Conservation (phyloP, 2,797 vertebrate species). For the Sitta carolinensis region DNA sequence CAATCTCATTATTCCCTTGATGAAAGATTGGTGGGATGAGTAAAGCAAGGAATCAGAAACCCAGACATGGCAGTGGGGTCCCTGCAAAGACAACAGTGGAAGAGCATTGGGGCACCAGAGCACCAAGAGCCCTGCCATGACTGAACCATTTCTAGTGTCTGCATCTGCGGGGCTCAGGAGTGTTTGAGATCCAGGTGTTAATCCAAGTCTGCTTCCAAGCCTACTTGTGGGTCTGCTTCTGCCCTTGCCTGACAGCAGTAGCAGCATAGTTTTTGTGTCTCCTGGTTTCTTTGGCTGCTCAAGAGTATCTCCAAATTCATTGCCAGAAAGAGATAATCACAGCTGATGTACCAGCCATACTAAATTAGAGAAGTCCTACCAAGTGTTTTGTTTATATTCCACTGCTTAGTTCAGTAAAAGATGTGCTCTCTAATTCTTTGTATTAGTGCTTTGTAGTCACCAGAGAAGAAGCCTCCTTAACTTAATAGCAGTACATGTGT, state of each 20-base stretch:
- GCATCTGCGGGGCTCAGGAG: fast-evolving
- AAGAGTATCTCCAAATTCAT: background rate
- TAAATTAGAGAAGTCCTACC: background rate
- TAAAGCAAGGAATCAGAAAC: background rate
- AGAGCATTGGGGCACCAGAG: background rate
- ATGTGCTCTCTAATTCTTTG: background rate
- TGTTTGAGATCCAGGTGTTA: background rate
- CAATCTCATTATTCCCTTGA: background rate
- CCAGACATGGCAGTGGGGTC: fast-evolving
- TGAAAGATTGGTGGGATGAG: background rate
- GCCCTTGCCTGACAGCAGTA: background rate
- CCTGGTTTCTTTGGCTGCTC: background rate
- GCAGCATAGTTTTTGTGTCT: background rate
- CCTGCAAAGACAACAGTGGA: background rate
- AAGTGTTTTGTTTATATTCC: background rate
- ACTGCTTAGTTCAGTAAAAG: background rate
- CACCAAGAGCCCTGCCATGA: background rate
- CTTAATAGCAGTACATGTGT: background rate
- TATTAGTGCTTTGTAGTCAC: background rate
- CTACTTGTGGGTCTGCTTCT: background rate
- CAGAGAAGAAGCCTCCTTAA: background rate
- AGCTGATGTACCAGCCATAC: background rate
- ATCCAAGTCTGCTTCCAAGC: background rate
- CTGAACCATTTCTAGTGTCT: background rate
- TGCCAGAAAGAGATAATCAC: background rate